Evolutionary conservation across 2,113 vertebrate genomes (phyloP).

Genomic region (Athene noctua): DNA sequence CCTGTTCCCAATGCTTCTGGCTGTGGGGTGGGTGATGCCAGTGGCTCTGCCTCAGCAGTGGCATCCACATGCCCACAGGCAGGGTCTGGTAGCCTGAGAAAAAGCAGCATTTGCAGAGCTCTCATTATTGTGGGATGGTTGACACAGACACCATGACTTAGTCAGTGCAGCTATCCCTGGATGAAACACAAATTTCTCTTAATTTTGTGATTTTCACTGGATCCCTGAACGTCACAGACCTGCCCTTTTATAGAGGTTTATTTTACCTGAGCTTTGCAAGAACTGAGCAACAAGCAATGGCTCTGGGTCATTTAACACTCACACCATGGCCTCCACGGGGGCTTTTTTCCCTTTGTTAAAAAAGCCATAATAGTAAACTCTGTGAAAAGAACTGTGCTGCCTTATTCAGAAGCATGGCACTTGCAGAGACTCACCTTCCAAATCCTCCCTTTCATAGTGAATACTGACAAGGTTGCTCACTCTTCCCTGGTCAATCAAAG

Average conservation of each 20-base stretch:
- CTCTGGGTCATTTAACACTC: background rate
- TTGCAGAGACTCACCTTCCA: constrained; percentile 82
- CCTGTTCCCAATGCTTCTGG: constrained; percentile 84
- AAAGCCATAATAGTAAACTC: background rate
- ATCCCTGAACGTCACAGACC: background rate
- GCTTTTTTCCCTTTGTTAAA: background rate
- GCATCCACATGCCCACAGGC: constrained; percentile 89
- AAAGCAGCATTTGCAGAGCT: background rate
- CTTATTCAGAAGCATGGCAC: fast-evolving
- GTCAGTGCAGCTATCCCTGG: too few species aligned
- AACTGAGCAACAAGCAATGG: background rate
- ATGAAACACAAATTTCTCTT: background rate
- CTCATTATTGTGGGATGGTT: fast-evolving
- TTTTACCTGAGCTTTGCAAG: background rate
- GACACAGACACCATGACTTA: background rate
- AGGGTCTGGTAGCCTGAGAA: constrained; percentile 86
- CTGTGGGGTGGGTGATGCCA: constrained; percentile 84
- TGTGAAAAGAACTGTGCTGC: background rate
- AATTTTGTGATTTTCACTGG: background rate
- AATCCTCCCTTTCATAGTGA: constrained; percentile 95
- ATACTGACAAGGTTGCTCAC: constrained; percentile 92
- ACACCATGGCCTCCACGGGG: fast-evolving
- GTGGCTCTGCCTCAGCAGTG: constrained; percentile 81
- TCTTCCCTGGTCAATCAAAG: constrained; percentile 90
- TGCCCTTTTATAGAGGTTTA: background rate